Base-by-base conservation (phyloP, 92 coral and sea anemone species). In the Diadumene lineata region DNA sequence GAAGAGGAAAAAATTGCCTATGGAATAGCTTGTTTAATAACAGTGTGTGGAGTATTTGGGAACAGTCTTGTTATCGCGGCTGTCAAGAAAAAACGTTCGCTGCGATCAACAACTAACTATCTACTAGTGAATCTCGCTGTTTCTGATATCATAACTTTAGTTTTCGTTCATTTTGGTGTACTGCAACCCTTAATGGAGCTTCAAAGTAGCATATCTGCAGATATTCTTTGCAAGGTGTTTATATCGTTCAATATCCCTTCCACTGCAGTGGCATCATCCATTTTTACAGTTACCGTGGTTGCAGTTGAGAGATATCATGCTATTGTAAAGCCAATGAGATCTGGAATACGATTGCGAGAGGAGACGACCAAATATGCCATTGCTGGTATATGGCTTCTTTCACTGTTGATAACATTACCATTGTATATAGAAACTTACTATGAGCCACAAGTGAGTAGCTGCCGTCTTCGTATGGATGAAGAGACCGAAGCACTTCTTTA, bases 221-320 rank as follows among this genome's bases (percentile, higher is more conserved):
- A 69, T 22, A 26, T 69, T 46, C 46, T 69, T 22, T 69, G 74
- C 38, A 69, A 69, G 61, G 24, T 69, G 21, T 21, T 69, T 1
- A 46, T 69, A 7, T 46, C 60, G 23, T 43, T 21, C 27, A 31
- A 69, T 69, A 15, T 69, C 2, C 74, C 74, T 11, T 17, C 0
- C 19, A 46, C 73, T n/a, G 73, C 73, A n/a, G 50, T 57, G 24
- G 8, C n/a, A 1, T 26, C 18, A 4, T 26, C 74, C 19, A 50
- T 69, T 23, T 25, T 50, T 6, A 69, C 62, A 0, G 33, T 69
- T 11, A 25, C 38, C 16, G 13, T 50, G 24, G 1, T 50, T n/a
- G 33, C 74, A 15, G 60, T 68, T 8, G 73, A 68, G 73, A 43
- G 73, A 48, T 68, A 68, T 34, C 73, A 68, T 23, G 73, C 73